Evolutionary conservation across 2,113 vertebrate genomes (phyloP).

Genomic region (Tamias sibiricus): DNA sequence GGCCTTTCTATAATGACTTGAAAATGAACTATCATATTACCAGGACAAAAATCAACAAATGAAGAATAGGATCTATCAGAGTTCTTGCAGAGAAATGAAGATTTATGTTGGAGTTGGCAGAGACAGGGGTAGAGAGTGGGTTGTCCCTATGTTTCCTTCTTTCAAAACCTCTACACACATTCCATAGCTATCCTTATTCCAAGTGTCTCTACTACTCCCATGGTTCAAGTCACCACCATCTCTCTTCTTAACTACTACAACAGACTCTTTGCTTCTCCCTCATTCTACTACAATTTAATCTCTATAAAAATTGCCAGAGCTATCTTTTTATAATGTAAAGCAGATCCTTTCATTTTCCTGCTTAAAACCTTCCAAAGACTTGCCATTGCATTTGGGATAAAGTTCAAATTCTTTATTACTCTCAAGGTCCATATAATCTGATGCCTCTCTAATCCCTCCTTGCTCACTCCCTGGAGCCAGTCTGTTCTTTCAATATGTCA

Average conservation of each 20-base stretch:
- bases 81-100: not conserved
- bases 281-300: not conserved
- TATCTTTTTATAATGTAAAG: not conserved
- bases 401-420: not conserved
- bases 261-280: not conserved
- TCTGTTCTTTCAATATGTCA: not conserved
- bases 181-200: not conserved
- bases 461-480: not conserved
- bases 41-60: not conserved
- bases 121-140: rapidly evolving
- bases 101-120: not conserved
- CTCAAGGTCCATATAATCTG: not conserved
- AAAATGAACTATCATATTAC: not conserved
- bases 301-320: not conserved
- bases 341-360: not conserved
- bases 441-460: not conserved
- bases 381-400: not conserved
- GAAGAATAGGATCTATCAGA: not conserved
- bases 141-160: not conserved
- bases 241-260: not conserved
- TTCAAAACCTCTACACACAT: not conserved
- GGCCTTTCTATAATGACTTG: not conserved
- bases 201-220: not conserved
- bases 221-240: not conserved
- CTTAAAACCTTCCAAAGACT: not conserved